Conservation (phyloP, 2,888 invertebrate species). For the Acanthoscelides obtectus region DNA sequence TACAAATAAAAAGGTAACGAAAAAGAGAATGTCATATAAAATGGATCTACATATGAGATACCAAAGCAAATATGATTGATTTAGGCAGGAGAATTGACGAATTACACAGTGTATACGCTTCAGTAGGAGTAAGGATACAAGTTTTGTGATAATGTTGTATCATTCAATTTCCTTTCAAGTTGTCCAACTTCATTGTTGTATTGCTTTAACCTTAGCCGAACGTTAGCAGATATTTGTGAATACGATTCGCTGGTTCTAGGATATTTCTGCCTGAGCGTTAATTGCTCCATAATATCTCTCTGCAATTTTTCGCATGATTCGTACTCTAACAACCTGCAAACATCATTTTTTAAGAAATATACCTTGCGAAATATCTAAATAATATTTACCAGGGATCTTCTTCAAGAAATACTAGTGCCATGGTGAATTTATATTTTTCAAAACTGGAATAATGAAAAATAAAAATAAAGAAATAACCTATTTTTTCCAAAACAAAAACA, state of each 20-base stretch:
- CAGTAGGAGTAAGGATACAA: conserved; percentile 44
- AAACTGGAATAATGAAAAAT: background rate
- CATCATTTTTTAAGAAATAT: background rate
- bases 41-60: conserved; percentile 1
- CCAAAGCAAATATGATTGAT: background rate
- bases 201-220: conserved; percentile 59
- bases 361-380: background rate
- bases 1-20: too few species aligned
- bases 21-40: too few species aligned
- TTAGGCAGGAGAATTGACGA: too few species aligned
- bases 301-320: conserved; percentile 62
- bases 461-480: too few species aligned
- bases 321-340: conserved; percentile 57
- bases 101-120: too few species aligned
- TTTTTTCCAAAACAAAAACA: too few species aligned
- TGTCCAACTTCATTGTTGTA: conserved; percentile 57
- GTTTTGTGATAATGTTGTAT: conserved; percentile 44
- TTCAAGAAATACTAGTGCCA: conserved; percentile 48
- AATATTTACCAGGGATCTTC: conserved; percentile 48
- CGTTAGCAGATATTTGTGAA: conserved; percentile 54
- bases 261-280: conserved; percentile 54
- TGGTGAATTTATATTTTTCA: conserved; percentile 17
- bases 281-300: conserved; percentile 58
- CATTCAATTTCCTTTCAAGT: conserved; percentile 54
- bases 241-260: conserved; percentile 53